Evolutionary conservation across 2,888 invertebrate species (phyloP).

Genomic region (Rosalia funebris): DNA sequence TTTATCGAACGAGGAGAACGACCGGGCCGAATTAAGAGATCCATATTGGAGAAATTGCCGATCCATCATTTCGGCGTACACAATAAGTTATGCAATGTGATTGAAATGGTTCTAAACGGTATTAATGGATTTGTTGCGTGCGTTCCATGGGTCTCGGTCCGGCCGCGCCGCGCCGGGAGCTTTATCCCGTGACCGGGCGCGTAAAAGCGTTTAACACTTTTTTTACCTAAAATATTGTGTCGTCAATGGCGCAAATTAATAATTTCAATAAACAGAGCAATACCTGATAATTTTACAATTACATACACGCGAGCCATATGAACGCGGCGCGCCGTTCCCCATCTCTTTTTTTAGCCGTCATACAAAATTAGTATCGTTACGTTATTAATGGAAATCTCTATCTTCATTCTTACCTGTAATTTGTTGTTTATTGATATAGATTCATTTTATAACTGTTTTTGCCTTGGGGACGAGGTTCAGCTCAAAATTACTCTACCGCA

Average conservation of each 20-base stretch:
- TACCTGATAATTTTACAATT: slow-evolving; percentile 28
- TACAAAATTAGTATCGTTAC: neutral
- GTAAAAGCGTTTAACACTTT: slow-evolving; percentile 36
- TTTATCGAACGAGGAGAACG: neutral
- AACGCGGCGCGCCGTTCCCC: neutral
- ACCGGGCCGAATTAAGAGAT: slow-evolving; percentile 9
- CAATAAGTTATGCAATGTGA: slow-evolving; percentile 43
- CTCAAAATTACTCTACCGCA: no score
- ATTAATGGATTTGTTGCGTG: slow-evolving; percentile 55
- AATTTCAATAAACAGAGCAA: slow-evolving; percentile 24
- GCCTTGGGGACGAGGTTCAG: no score
- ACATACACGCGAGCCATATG: slow-evolving; percentile 17
- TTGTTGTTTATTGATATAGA: no score
- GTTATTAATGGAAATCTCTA: neutral
- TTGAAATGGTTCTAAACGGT: slow-evolving; percentile 47
- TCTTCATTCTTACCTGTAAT: neutral
- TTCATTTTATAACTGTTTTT: no score
- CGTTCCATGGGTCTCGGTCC: neutral
- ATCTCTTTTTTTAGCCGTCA: neutral
- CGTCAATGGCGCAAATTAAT: slow-evolving; percentile 31
- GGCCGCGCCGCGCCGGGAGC: neutral
- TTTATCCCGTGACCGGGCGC: slow-evolving; percentile 25
- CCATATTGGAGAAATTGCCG: slow-evolving; percentile 12
- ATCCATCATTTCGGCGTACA: slow-evolving; percentile 36
- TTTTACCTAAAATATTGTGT: slow-evolving; percentile 26